phyloP scores from a whole-genome alignment of 2,113 vertebrate species.

The Mus musculus region DNA sequence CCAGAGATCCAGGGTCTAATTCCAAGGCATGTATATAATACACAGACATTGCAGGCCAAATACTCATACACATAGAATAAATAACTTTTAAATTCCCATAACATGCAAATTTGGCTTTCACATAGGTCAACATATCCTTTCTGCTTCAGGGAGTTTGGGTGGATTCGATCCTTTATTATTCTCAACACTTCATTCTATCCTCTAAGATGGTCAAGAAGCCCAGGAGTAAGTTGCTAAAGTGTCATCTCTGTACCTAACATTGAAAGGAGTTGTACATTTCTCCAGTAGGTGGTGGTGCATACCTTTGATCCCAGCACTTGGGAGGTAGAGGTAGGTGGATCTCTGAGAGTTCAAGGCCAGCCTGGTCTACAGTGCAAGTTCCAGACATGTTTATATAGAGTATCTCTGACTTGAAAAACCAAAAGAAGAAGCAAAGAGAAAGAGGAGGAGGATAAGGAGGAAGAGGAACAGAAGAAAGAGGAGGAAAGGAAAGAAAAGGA shows the following conservation, averaged over 20 bases:
- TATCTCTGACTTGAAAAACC: neutral
- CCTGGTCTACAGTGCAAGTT: neutral
- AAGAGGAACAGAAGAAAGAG: too few relatives aligned
- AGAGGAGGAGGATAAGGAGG: too few relatives aligned
- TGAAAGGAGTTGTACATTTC: neutral
- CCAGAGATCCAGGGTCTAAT: neutral
- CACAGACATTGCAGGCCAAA: neutral
- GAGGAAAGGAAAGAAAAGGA: neutral
- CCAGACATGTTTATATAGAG: too few relatives aligned
- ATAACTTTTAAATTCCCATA: neutral
- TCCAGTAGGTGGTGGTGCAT: fast-evolving
- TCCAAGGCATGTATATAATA: neutral
- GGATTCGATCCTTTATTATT: fast-evolving
- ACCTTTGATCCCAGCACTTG: too few relatives aligned
- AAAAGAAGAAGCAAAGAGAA: neutral
- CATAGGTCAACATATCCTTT: neutral
- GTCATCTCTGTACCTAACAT: neutral
- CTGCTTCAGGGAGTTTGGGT: neutral
- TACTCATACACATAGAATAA: neutral
- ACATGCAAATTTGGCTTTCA: neutral
- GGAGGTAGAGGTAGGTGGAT: neutral
- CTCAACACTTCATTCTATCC: neutral
- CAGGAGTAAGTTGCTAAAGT: neutral
- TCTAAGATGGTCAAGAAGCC: neutral
- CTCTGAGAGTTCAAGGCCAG: neutral